These are phyloP conservation scores for Ellobius talpinus DNA, from an alignment of 2,113 vertebrate species.

Conservation along the genomic window DNA sequence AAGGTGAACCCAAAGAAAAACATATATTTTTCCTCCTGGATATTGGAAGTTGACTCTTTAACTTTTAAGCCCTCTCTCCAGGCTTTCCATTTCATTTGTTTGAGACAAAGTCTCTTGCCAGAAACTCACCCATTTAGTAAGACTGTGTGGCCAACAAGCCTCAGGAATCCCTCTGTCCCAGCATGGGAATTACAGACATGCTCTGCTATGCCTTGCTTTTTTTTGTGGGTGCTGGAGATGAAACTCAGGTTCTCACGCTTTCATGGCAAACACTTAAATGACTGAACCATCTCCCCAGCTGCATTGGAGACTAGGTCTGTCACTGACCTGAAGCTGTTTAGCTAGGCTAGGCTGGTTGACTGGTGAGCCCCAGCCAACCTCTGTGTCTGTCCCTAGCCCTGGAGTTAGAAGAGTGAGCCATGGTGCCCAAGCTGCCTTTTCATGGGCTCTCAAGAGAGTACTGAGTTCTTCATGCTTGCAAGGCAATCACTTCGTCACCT, in stretches of 20 bases:
- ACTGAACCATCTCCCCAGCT: neutral
- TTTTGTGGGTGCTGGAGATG: neutral
- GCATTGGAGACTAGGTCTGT: neutral
- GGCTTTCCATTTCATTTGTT: neutral
- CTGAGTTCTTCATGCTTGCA: neutral
- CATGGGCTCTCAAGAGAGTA: neutral
- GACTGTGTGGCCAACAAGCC: neutral
- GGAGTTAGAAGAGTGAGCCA: neutral
- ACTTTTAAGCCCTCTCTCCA: neutral
- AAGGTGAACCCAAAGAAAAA: too few relatives aligned
- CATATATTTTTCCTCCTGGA: too few relatives aligned
- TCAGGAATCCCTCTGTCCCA: neutral
- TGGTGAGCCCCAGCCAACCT: neutral
- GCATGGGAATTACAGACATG: too few relatives aligned
- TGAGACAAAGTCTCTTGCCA: neutral
- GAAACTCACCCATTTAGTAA: neutral
- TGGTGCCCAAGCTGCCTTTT: neutral
- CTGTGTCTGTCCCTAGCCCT: neutral
- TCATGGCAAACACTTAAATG: neutral
- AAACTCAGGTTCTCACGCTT: neutral
- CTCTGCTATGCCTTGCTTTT: neutral
- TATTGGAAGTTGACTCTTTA: too few relatives aligned
- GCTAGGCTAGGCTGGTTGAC: neutral
- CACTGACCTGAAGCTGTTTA: neutral
- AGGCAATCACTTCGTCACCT: neutral